phyloP scores from a whole-genome alignment of 1,140 invertebrate species.

The Ctenoplectra terminalis region DNA sequence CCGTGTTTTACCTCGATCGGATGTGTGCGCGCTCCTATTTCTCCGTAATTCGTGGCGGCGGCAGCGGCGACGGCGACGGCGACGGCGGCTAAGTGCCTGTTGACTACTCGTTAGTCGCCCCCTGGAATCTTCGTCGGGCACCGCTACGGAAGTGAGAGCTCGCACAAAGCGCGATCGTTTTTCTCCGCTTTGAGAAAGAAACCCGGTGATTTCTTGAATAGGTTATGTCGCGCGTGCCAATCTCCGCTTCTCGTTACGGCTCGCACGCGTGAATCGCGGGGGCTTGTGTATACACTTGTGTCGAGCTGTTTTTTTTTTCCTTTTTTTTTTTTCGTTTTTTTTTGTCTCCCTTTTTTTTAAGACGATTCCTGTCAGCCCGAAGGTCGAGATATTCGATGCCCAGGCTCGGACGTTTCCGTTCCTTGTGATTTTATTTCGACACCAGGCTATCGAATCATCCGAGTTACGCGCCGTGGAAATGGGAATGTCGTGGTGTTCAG shows the following conservation, averaged over 20 bases:
- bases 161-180: slow-evolving; percentile 24
- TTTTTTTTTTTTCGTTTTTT: no score
- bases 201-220: slow-evolving; percentile 43
- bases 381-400: slow-evolving; percentile 36
- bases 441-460: not conserved
- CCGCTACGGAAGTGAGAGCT: slow-evolving; percentile 7
- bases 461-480: not conserved
- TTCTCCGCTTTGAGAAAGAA: slow-evolving; percentile 26
- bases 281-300: not conserved
- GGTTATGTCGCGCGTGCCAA: slow-evolving; percentile 48
- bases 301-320: not conserved
- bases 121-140: slow-evolving; percentile 35
- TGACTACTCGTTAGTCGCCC: slow-evolving; percentile 45
- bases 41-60: slow-evolving; percentile 34
- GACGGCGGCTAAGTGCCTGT: slow-evolving; percentile 30
- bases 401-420: slow-evolving; percentile 1
- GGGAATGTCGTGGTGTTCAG: not conserved
- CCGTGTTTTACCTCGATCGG: not conserved
- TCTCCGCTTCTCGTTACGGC: slow-evolving; percentile 4
- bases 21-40: slow-evolving; percentile 4
- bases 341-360: no score
- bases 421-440: slow-evolving; percentile 13
- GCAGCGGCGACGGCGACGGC: not conserved
- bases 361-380: slow-evolving; percentile 30
- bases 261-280: slow-evolving; percentile 29